Evolutionary conservation across 2,113 vertebrate genomes (phyloP).

Genomic region (Podarcis cretensis): DNA sequence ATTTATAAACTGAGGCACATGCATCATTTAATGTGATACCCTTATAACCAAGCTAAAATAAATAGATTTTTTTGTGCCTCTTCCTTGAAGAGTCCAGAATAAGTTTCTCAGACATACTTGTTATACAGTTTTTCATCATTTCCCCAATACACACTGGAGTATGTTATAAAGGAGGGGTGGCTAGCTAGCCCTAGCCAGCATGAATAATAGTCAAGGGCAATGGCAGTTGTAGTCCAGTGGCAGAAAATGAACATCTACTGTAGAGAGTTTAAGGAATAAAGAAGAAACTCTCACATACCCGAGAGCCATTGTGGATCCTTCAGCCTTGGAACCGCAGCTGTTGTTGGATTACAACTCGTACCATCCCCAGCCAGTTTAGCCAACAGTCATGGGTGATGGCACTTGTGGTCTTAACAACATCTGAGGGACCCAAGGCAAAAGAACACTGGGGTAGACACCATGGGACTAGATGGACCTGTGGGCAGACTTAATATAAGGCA

Average conservation of each 20-base stretch:
- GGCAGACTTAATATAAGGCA: not conserved
- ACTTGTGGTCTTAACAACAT: too few species aligned
- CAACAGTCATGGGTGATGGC: too few species aligned
- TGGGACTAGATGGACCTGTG: not conserved
- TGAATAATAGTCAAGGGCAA: too few species aligned
- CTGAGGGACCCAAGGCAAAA: too few species aligned
- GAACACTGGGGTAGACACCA: not conserved
- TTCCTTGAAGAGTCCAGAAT: conserved; percentile 1
- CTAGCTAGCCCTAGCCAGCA: too few species aligned
- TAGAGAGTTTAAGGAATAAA: not conserved
- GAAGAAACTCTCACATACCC: not conserved
- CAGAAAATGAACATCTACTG: not conserved
- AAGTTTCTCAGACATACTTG: not conserved
- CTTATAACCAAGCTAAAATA: not conserved
- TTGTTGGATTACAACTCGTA: too few species aligned
- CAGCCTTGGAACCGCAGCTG: too few species aligned
- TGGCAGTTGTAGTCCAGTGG: too few species aligned
- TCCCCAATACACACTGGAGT: not conserved
- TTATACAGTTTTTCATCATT: too few species aligned
- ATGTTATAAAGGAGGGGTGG: not conserved
- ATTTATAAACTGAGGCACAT: not conserved
- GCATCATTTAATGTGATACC: not conserved
- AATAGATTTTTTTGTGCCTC: conserved; percentile 6
- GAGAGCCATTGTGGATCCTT: not conserved
- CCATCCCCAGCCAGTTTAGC: too few species aligned